Base-by-base conservation (phyloP, 2,888 invertebrate species). In the Phragmatobia fuliginosa region DNA sequence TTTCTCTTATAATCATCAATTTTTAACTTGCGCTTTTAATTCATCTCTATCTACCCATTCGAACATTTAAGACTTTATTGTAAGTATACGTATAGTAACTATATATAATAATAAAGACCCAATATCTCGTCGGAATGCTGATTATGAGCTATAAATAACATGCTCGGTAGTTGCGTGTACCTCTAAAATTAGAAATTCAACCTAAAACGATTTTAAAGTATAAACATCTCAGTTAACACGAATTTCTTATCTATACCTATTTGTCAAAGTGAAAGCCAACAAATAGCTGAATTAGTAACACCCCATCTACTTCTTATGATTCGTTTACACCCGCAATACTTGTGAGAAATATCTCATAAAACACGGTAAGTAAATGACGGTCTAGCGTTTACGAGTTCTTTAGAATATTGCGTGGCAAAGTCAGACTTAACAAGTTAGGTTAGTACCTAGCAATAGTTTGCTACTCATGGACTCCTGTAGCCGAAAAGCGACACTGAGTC, bases 191-290 rank as follows among this genome's bases (percentile, higher is more conserved):
- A 56, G 56, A 67, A 63, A 71, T 28, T 73, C 79, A 83, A 76
- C 71, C 74, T 68, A 62, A 71, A 75, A 77, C 77, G n/a, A 79
- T 82, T 87, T 84, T 78, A 81, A 87, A 85, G 77, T 81, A 87
- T 85, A 89, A 91, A 89, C 87, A 90, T 88, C 85, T 90, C 83
- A 87, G 90, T 91, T 91, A 89, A 91, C 91, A 91, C 88, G 88
- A 86, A 88, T 82, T 88, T 85, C 88, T 91, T 91, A 91, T 92
- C 92, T 90, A 74, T 84, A 69, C 81, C 87, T 87, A 90, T 92
- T 91, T 91, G 91, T 92, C 92, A 92, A 91, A 90, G 91, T 89
- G 84, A 84, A 85, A 84, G 85, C 83, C 87, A 90, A 90, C 88
- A 89, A 91, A 92, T 91, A 86, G 88, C 87, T 84, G 87, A 90